phyloP scores from a whole-genome alignment of 2,113 vertebrate genomes.

The Lagopus muta region DNA sequence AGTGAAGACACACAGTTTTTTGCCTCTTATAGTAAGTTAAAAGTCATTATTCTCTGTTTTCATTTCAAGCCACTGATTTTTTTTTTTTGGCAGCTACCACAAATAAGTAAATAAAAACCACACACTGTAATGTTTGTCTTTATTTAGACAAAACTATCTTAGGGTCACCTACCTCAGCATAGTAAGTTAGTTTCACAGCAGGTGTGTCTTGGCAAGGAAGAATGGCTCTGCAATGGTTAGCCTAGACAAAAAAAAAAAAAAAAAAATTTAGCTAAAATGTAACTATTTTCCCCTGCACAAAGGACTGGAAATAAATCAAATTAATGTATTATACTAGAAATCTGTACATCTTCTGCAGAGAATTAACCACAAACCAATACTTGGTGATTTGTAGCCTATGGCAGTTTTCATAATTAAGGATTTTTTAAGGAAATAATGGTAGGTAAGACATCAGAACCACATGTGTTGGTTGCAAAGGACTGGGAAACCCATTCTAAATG shows the following conservation, averaged over 20 bases:
- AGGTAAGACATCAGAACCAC: background rate
- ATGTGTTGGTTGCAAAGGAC: background rate
- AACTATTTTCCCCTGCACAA: background rate
- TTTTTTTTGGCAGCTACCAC: background rate
- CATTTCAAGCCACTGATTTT: background rate
- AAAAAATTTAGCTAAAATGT: background rate
- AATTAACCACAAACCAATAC: background rate
- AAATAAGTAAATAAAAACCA: background rate
- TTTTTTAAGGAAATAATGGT: background rate
- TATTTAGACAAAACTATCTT: background rate
- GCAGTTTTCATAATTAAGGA: background rate
- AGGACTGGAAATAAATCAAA: background rate
- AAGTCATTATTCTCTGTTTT: background rate
- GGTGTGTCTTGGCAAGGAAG: conserved; percentile 96
- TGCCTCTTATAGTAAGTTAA: background rate
- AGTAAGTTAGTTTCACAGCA: conserved; percentile 93
- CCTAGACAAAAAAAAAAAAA: conserved; percentile 66
- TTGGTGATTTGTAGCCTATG: background rate
- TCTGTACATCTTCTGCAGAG: background rate
- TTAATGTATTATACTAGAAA: background rate
- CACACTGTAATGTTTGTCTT: background rate
- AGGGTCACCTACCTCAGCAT: conserved; percentile 85
- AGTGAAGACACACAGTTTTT: background rate
- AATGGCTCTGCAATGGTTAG: conserved; percentile 93
- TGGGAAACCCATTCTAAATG: background rate